phyloP scores from a whole-genome alignment of 2,888 invertebrate genomes.

The Lottia gigantea region DNA sequence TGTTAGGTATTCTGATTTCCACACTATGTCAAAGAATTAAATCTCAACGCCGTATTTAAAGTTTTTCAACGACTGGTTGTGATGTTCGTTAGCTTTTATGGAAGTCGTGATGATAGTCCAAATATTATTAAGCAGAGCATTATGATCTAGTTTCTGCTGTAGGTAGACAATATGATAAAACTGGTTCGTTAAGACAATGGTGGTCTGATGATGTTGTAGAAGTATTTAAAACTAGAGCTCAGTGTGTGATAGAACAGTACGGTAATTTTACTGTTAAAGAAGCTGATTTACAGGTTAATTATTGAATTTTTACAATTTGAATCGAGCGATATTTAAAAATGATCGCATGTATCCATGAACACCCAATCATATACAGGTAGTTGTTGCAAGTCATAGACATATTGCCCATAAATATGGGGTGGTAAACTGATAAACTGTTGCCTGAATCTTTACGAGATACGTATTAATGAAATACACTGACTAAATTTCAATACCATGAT shows the following conservation, averaged over 20 bases:
- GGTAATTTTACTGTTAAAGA: conserved; percentile 79
- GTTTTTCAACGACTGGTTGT: too few species aligned
- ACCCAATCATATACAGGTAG: too few species aligned
- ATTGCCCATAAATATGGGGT: too few species aligned
- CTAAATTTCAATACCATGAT: too few species aligned
- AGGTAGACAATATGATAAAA: conserved; percentile 92
- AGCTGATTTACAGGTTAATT: conserved; percentile 50
- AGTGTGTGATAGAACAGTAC: conserved; percentile 92
- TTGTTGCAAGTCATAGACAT: too few species aligned
- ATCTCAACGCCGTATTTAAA: too few species aligned
- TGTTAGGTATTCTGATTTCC: neutral
- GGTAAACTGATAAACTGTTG: too few species aligned
- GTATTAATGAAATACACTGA: too few species aligned
- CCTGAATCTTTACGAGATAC: too few species aligned
- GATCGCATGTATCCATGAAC: too few species aligned
- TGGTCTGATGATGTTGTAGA: conserved; percentile 94
- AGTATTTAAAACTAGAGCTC: conserved; percentile 86
- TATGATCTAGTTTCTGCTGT: neutral
- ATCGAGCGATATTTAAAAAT: too few species aligned
- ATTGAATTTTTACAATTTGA: neutral
- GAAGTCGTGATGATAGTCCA: neutral
- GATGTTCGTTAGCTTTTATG: neutral
- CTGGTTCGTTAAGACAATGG: conserved; percentile 96
- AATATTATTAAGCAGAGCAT: neutral
- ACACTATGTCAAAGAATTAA: neutral